Evolutionary conservation across 2,797 vertebrate genomes (phyloP), one percentile per base, ranked within the genome.

Genomic region (Tinamus major): DNA sequence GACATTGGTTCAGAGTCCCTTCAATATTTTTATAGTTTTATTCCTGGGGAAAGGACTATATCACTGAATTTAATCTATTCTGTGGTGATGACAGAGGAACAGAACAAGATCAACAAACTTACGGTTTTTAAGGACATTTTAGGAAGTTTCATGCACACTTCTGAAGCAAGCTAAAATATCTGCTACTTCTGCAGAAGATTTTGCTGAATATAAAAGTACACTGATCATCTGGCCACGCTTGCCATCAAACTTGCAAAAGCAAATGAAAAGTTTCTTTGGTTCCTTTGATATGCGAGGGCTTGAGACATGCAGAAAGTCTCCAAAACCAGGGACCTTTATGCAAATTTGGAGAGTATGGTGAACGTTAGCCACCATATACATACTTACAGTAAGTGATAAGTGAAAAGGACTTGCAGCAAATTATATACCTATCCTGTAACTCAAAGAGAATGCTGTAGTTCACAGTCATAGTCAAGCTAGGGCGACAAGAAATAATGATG

Each of bases 401-500:
- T 42, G 13, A 71, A 55, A n/a, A 72, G 41, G 72, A 64, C 24
- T 14, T 55, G 42, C 37, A 24, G n/a, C 21, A 76, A 83, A 83
- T n/a, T 63, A 33, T 27, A 23, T 49, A 64, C 9, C 35, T 78
- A 2, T 4, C 58, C 9, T 21, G 26, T 31, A 72, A 49, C 26
- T 65, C 55, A 78, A 44, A 87, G 24, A 46, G 27, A 23, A 56
- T 31, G 27, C 29, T 16, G 6, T 10, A 39, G 14, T 68, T 81
- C 41, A 35, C 27, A 76, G 26, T 71, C 69, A 55, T 26, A 31
- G 56, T 15, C 31, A 59, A 80, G 26, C 8, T 17, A 46, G 7
- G 23, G 0, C 76, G 33, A 41, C 0, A 0, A 39, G 31, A 78
- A 76, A 59, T 59, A 71, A 31, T 6, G 9, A 24, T 39, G 44